Evolutionary conservation across 2,888 invertebrate genomes (phyloP).

Genomic region (Catocala nupta): DNA sequence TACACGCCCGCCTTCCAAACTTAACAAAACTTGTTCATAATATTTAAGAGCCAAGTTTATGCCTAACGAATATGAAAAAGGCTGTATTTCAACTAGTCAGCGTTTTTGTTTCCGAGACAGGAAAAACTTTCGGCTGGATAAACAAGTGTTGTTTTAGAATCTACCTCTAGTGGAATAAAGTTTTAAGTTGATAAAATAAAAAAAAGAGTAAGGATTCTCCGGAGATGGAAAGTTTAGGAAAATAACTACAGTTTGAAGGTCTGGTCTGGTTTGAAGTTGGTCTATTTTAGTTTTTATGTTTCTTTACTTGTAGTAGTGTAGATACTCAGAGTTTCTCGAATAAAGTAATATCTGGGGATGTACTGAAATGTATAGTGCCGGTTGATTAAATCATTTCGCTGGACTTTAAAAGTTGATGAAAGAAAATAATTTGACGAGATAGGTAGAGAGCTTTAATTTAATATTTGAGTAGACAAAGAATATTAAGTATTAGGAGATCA

Average conservation of each 20-base stretch:
- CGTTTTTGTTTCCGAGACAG: constrained; percentile 34
- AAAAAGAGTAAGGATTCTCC: constrained; percentile 39
- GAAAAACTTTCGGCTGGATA: constrained; percentile 47
- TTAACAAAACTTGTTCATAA: constrained; percentile 48
- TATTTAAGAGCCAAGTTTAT: constrained; percentile 70
- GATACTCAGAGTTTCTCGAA: constrained; percentile 8
- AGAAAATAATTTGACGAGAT: not conserved
- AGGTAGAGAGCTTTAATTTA: not conserved
- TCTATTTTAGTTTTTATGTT: constrained; percentile 38
- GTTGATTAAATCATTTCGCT: constrained; percentile 10
- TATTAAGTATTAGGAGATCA: no score
- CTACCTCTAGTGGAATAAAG: constrained; percentile 47
- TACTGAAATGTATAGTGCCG: constrained; percentile 10
- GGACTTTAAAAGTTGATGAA: not conserved
- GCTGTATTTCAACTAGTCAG: constrained; percentile 46
- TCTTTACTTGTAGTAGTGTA: constrained; percentile 23
- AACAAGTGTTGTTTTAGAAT: constrained; percentile 58
- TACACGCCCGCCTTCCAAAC: constrained; percentile 56
- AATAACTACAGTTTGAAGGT: constrained; percentile 35
- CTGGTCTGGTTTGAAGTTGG: constrained; percentile 27
- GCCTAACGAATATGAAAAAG: constrained; percentile 53
- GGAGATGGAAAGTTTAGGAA: constrained; percentile 40
- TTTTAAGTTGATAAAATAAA: constrained; percentile 47
- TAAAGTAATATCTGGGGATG: constrained; percentile 20
- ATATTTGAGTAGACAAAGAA: no score